Evolutionary conservation across 2,888 invertebrate species (phyloP).

Genomic region (Melinaea marsaeus): DNA sequence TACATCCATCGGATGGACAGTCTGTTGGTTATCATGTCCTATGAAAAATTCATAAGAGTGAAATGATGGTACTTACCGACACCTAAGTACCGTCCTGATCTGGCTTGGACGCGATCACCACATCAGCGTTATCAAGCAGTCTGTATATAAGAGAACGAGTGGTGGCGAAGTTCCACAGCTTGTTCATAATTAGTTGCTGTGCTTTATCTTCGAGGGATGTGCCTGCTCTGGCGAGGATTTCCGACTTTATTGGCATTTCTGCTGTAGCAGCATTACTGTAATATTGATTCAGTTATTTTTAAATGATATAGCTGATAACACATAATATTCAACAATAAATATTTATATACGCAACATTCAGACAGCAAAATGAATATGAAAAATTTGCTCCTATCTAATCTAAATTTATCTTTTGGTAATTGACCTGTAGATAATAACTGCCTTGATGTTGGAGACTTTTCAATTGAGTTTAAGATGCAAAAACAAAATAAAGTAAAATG

Average conservation of each 20-base stretch:
- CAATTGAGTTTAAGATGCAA: neutral
- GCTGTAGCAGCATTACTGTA: conserved; percentile 66
- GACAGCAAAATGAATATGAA: no score
- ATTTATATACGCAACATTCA: no score
- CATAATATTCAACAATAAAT: no score
- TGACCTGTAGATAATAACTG: no score
- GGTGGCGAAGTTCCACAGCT: conserved; percentile 85
- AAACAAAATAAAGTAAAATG: neutral
- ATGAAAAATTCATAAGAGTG: neutral
- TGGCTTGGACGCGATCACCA: conserved; percentile 84
- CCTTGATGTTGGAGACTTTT: no score
- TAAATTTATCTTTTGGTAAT: no score
- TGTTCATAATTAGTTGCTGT: conserved; percentile 83
- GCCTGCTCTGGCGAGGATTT: conserved; percentile 74
- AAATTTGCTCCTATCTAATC: no score
- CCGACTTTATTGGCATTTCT: conserved; percentile 73
- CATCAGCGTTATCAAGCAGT: conserved; percentile 86
- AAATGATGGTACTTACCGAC: conserved; percentile 65
- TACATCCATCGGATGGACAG: no score
- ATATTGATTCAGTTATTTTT: conserved; percentile 21
- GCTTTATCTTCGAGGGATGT: conserved; percentile 80
- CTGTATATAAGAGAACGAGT: conserved; percentile 88
- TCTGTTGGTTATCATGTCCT: no score
- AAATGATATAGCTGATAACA: no score
- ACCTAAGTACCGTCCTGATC: conserved; percentile 83